A percentile compares a stretch with the other conserved stretches of the same genome.
Conservation (phyloP, 2,113 vertebrate species). For the Tursiops truncatus region DNA sequence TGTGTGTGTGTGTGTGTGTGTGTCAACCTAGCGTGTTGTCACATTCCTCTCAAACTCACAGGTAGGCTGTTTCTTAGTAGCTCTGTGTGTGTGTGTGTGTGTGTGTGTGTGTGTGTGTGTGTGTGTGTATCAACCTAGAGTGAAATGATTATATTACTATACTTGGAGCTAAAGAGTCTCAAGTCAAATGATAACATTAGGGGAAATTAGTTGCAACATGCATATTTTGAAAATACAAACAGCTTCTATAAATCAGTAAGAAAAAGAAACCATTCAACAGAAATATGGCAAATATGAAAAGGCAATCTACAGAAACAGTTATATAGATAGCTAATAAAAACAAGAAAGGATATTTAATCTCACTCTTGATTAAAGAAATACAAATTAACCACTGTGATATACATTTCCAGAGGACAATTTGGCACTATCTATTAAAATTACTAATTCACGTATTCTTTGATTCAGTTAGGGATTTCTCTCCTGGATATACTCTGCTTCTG, state of each 20-base stretch:
- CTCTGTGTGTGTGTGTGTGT: background rate
- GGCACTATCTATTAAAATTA: background rate
- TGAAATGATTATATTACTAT: background rate
- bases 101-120: background rate
- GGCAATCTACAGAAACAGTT: background rate
- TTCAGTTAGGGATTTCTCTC: background rate
- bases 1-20: background rate
- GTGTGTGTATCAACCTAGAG: background rate
- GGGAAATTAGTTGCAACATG: background rate
- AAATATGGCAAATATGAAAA: background rate
- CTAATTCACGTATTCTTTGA: background rate
- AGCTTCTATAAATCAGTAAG: background rate
- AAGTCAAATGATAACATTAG: slow-evolving; percentile 1
- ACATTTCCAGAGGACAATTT: background rate
- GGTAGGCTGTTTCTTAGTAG: no score
- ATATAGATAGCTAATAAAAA: background rate
- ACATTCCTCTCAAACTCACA: no score
- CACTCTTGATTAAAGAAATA: background rate
- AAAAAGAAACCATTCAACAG: background rate
- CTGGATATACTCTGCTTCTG: background rate
- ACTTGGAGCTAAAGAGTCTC: background rate
- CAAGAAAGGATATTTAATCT: background rate
- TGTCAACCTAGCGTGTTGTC: no score
- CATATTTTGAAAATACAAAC: background rate
- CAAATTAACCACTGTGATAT: background rate